Conservation (phyloP, 2,113 vertebrate species). For the Bettongia penicillata region DNA sequence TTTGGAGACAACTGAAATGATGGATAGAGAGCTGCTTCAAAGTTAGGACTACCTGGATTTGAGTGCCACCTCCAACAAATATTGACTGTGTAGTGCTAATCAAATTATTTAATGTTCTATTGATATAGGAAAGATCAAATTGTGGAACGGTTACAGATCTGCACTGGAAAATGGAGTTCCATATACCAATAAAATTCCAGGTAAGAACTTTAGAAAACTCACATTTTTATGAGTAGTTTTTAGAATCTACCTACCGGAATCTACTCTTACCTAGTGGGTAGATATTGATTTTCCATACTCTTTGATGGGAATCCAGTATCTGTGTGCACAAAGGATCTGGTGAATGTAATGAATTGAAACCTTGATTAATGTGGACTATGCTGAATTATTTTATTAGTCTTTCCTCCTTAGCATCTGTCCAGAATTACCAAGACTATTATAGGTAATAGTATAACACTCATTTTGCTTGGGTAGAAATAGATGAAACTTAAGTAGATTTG, state of each 20-base stretch:
- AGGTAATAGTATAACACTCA: background rate
- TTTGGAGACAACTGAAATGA: too few species aligned
- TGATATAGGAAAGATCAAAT: too few species aligned
- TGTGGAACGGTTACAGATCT: too few species aligned
- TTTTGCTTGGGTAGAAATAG: background rate
- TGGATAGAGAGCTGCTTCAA: too few species aligned
- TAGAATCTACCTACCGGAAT: background rate
- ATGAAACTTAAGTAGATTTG: background rate
- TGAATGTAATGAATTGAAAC: background rate
- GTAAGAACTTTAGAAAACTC: too few species aligned
- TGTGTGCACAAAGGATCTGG: background rate
- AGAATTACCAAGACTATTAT: background rate
- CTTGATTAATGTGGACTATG: background rate
- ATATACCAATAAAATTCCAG: too few species aligned
- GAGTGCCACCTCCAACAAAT: too few species aligned
- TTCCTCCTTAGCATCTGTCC: background rate
- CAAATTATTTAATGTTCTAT: too few species aligned
- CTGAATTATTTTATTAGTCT: background rate
- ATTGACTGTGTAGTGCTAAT: too few species aligned
- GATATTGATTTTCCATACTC: background rate
- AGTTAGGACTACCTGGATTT: too few species aligned
- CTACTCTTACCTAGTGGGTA: background rate
- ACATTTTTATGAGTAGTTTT: background rate
- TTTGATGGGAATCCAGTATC: background rate
- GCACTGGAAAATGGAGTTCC: too few species aligned